Percentiles rank a stretch among this genome's conserved stretches.
Conservation (phyloP, 1,140 invertebrate genomes). For the Aphelenchoides fujianensis region DNA sequence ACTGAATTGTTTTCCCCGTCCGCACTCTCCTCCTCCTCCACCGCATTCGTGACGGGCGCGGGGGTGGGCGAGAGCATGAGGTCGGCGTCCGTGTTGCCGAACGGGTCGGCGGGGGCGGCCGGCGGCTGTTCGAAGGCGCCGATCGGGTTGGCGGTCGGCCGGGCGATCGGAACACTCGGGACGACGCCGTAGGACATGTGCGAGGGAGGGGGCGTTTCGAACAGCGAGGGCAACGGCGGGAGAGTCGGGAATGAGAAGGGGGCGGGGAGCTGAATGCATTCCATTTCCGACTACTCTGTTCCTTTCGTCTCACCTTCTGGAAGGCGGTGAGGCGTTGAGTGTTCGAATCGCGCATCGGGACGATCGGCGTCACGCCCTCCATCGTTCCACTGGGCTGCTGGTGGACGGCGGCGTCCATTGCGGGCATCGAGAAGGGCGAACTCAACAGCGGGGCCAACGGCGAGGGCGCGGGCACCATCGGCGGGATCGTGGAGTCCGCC, state of each 20-base stretch:
- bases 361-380: not conserved
- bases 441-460: not conserved
- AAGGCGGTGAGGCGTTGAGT: not conserved
- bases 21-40: not conserved
- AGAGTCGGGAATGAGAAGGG: conserved; percentile 9
- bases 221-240: conserved; percentile 7
- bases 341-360: not conserved
- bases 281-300: no score
- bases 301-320: not conserved
- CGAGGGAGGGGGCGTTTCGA: not conserved
- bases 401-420: conserved; percentile 15
- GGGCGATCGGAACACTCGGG: not conserved
- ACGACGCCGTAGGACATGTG: not conserved
- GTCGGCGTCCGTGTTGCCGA: not conserved
- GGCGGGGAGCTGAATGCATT: not conserved
- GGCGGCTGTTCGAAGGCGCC: not conserved
- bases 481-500: not conserved
- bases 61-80: not conserved
- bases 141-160: not conserved
- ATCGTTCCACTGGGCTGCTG: conserved; percentile 6
- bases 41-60: not conserved
- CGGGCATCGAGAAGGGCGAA: not conserved
- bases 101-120: not conserved
- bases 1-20: no score
- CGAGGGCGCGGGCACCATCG: not conserved